Evolutionary conservation across 64 coral and sea anemone genomes (phyloP).

Genomic region (Orbicella faveolata): DNA sequence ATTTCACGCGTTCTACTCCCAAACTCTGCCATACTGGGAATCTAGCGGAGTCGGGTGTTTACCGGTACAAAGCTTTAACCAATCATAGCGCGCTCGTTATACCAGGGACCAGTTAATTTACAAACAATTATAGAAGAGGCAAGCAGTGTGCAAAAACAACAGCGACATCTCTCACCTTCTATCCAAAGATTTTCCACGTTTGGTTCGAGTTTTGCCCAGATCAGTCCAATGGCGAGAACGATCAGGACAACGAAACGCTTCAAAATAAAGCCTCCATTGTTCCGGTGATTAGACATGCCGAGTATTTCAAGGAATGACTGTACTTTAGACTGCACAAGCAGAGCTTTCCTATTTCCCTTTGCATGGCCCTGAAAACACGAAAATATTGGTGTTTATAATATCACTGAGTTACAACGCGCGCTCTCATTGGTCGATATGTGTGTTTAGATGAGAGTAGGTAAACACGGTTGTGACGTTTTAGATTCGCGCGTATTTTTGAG

Average conservation of each 20-base stretch:
- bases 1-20: too few species aligned
- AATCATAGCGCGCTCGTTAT: too few species aligned
- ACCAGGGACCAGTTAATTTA: neutral
- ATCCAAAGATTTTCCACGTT: constrained; percentile 92
- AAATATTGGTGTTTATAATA: neutral
- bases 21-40: too few species aligned
- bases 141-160: too few species aligned
- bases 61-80: too few species aligned
- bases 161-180: constrained; percentile 52
- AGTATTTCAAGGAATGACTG: constrained; percentile 60
- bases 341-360: constrained; percentile 67
- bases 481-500: neutral
- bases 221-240: constrained; percentile 50
- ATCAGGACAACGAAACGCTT: constrained; percentile 54
- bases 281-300: constrained; percentile 52
- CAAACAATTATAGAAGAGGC: neutral
- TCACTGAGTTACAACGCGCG: too few species aligned
- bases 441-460: too few species aligned
- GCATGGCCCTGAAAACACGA: constrained; percentile 81
- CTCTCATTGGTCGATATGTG: too few species aligned
- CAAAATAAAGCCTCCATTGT: constrained; percentile 64
- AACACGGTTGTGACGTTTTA: too few species aligned
- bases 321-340: constrained; percentile 57
- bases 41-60: too few species aligned
- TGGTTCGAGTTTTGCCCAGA: constrained; percentile 79